These are phyloP conservation scores for Tethya wilhelma DNA, from an alignment of 37 sponge, comb jelly and placozoan species.

Conservation along the genomic window DNA sequence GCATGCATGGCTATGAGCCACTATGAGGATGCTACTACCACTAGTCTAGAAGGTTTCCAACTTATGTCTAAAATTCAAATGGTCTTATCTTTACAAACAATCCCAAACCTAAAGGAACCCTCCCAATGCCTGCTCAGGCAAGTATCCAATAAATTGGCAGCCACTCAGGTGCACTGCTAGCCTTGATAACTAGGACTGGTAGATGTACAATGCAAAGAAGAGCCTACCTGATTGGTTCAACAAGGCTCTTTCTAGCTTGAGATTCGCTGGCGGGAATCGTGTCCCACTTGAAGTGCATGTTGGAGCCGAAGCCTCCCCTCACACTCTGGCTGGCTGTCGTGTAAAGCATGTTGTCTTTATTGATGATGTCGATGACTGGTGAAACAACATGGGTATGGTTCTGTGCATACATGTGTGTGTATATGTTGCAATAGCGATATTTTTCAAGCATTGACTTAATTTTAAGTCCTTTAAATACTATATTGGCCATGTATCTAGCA, in stretches of 20 bases:
- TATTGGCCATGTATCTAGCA: not conserved
- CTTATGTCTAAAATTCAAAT: too few relatives aligned
- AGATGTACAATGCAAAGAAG: too few relatives aligned
- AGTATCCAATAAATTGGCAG: too few relatives aligned
- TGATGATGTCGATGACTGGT: slow-evolving; percentile 88
- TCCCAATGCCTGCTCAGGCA: too few relatives aligned
- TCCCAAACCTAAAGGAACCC: too few relatives aligned
- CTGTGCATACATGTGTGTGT: slow-evolving; percentile 18
- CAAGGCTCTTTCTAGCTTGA: not conserved
- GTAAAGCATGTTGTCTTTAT: slow-evolving; percentile 66
- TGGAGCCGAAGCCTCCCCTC: slow-evolving; percentile 68
- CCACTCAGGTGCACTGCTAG: too few relatives aligned
- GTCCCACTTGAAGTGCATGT: slow-evolving; percentile 78
- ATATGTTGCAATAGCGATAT: not conserved
- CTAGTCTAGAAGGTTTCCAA: too few relatives aligned
- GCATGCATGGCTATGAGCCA: not conserved
- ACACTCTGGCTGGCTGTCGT: slow-evolving; percentile 40
- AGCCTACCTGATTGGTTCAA: slow-evolving; percentile 43
- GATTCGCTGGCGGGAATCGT: slow-evolving; percentile 3
- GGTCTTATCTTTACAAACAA: too few relatives aligned
- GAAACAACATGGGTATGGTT: slow-evolving; percentile 68
- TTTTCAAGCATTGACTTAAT: too few relatives aligned
- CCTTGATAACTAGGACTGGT: too few relatives aligned
- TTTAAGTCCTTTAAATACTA: not conserved
- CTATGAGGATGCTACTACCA: not conserved